Evolutionary conservation across 2,888 invertebrate genomes (phyloP).

Genomic region (Plutella xylostella): DNA sequence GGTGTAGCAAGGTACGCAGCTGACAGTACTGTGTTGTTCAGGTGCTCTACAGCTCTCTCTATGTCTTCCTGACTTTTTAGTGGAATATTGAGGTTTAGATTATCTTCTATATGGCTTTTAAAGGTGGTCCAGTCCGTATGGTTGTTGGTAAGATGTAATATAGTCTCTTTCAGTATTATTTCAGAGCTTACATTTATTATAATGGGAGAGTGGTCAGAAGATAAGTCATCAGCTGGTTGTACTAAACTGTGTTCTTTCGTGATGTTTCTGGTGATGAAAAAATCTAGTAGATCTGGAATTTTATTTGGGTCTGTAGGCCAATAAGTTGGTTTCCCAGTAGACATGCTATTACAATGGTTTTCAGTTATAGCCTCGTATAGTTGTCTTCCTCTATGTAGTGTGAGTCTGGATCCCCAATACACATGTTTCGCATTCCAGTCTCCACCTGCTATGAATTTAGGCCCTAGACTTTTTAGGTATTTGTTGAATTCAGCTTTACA

Average conservation of each 20-base stretch:
- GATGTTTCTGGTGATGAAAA: constrained; percentile 13
- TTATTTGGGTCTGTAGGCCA: constrained; percentile 18
- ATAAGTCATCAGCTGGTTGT: no score
- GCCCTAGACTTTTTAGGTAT: neutral
- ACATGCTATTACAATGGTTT: neutral
- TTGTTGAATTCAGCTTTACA: neutral
- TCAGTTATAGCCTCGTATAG: neutral
- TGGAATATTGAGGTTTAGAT: neutral
- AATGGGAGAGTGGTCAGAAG: neutral
- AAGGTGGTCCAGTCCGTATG: no score
- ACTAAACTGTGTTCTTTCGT: neutral
- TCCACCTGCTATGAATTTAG: no score
- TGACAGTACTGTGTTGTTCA: neutral
- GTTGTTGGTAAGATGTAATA: no score
- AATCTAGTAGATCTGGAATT: constrained; percentile 19
- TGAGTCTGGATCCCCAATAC: neutral
- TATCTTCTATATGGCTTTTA: no score
- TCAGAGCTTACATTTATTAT: no score
- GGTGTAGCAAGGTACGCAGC: no score
- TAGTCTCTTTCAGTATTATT: no score
- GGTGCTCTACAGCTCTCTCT: neutral
- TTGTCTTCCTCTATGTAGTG: neutral
- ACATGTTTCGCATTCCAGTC: neutral
- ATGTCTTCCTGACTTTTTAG: neutral
- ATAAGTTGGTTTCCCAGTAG: constrained; percentile 15